These are phyloP conservation scores for Caenorhabditis latens DNA, from an alignment of 1,140 invertebrate species.

Conservation along the genomic window DNA sequence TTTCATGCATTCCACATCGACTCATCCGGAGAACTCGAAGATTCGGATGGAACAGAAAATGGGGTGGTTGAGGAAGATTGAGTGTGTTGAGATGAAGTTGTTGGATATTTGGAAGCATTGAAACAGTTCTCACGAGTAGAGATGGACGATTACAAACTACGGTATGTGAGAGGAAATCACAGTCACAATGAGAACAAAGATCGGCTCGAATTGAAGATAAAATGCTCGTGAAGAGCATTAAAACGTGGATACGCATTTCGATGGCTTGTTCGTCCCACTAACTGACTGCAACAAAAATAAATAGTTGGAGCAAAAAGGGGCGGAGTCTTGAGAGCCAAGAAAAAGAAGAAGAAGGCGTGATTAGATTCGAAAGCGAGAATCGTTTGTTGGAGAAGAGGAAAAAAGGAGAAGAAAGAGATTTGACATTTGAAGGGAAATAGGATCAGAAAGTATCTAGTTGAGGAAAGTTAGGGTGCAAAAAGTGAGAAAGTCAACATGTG, in stretches of 20 bases:
- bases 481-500: too few relatives aligned
- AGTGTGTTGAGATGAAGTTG: constrained; percentile 40
- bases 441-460: neutral
- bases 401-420: neutral
- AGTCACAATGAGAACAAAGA: constrained; percentile 56
- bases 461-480: too few relatives aligned
- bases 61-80: constrained; percentile 60
- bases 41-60: constrained; percentile 58
- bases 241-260: constrained; percentile 36
- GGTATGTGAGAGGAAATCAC: constrained; percentile 49
- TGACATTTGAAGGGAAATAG: neutral
- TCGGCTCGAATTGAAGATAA: constrained; percentile 28
- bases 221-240: constrained; percentile 42
- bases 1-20: constrained; percentile 41
- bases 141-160: constrained; percentile 50
- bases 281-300: constrained; percentile 21
- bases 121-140: constrained; percentile 55
- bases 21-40: constrained; percentile 48
- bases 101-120: constrained; percentile 52
- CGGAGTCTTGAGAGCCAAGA: neutral
- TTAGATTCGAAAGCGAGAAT: constrained; percentile 51
- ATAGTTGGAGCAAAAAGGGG: constrained; percentile 8
- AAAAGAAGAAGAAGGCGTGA: constrained; percentile 44
- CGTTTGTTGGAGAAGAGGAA: constrained; percentile 16
- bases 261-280: neutral